A percentile compares a stretch with the other conserved stretches of the same genome.
Evolutionary conservation across 2,888 invertebrate species (phyloP).

Genomic region (Globia sparganii): DNA sequence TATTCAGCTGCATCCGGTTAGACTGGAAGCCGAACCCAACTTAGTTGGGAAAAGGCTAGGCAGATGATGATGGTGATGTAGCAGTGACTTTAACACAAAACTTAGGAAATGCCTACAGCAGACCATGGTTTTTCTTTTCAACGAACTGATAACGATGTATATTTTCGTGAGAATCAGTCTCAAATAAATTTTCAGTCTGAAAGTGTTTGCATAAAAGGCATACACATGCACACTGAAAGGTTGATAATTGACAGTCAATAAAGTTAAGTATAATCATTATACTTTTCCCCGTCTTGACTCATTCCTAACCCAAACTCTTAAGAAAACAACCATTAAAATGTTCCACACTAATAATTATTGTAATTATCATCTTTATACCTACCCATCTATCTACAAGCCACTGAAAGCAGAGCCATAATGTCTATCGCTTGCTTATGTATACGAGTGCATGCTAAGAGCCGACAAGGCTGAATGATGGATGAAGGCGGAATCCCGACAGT

Average conservation of each 20-base stretch:
- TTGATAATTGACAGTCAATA: neutral
- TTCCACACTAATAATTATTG: neutral
- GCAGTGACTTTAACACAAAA: neutral
- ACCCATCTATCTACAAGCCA: neutral
- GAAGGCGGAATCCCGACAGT: conserved; percentile 64
- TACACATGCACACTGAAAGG: neutral
- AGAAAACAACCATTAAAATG: neutral
- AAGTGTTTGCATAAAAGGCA: neutral
- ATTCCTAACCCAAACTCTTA: neutral
- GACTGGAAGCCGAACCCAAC: no score
- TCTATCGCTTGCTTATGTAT: conserved; percentile 43
- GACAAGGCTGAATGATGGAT: conserved; percentile 79
- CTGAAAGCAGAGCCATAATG: conserved; percentile 35
- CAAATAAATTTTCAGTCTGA: neutral
- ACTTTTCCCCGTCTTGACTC: neutral
- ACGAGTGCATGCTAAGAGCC: conserved; percentile 64
- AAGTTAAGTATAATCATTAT: neutral
- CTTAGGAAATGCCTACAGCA: no score
- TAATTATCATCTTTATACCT: neutral
- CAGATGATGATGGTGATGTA: no score
- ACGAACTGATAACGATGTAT: neutral
- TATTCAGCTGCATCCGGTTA: no score
- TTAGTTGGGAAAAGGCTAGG: no score
- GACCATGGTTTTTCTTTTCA: neutral
- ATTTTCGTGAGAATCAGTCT: neutral